Base-by-base conservation (phyloP, 1,140 invertebrate genomes). In the Drosophila lacteicornis region DNA sequence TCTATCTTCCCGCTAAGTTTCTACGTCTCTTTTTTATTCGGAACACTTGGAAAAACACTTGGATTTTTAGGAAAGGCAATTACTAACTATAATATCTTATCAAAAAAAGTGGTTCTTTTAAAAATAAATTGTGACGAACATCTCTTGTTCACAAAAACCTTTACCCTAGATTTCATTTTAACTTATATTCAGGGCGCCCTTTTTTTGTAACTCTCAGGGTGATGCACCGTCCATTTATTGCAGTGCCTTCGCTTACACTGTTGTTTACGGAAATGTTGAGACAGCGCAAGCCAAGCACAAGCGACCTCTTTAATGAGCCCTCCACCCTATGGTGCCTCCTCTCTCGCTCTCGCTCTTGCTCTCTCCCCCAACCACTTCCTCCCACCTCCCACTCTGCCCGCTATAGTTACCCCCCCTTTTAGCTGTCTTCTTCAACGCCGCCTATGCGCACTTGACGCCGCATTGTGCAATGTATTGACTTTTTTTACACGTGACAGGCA, bases 381-480 rank as follows among this genome's bases (percentile, higher is more conserved):
- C 9, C 33, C 30, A 42, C 51, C 43, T 59, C 67, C 74, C 50
- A 42, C 49, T 47, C 17, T 19, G 9, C 30, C 55, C 9, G 8
- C n/a, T 6, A 9, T n/a, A 33, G 36, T 38, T 25, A 19, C 33
- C 15, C 59, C 30, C 12, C 25, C 15, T 6, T 30, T 19, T 25
- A n/a, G 53, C 47, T 38, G 53, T 15, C 62, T 38, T 53, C 61
- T 69, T 70, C 33, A 25, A 40, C 36, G 53, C 53, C 53, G 53
- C 53, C 67, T 55, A 19, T 53, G 69, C 70, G 55, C 84, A 88
- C 84, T 88, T 88, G 77, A 83, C 55, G 85, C 81, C 85, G 67
- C 84, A 86, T 90, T 90, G 79, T 90, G 85, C 84, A 88, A 88
- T 88, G 61, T 88, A 88, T 88, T 88, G 84, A 88, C 84, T 88